These are phyloP conservation scores for Cheumatopsyche charites DNA, from an alignment of 1,140 invertebrate genomes.

Conservation along the genomic window DNA sequence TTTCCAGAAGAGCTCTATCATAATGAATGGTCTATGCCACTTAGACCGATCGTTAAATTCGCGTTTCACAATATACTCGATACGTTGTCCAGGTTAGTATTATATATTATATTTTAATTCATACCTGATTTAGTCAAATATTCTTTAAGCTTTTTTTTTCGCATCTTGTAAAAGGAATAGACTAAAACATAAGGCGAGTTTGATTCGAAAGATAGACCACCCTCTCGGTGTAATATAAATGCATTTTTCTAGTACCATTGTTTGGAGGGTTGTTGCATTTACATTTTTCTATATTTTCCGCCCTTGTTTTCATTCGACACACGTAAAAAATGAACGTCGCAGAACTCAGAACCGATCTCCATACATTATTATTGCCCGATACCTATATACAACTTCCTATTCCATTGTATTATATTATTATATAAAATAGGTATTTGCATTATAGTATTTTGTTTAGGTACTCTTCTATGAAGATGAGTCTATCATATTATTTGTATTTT, in stretches of 20 bases:
- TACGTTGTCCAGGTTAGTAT: constrained; percentile 38
- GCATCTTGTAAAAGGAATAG: too few relatives aligned
- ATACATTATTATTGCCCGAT: too few relatives aligned
- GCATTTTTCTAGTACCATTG: constrained; percentile 46
- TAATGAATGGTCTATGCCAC: constrained; percentile 26
- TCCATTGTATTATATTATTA: too few relatives aligned
- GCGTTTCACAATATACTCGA: constrained; percentile 39
- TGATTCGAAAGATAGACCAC: too few relatives aligned
- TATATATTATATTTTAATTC: constrained; percentile 5
- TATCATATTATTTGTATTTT: too few relatives aligned
- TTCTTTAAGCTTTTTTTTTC: too few relatives aligned
- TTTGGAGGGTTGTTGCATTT: constrained; percentile 46
- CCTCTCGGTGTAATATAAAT: constrained; percentile 40
- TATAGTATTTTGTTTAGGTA: too few relatives aligned
- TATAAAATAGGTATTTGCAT: too few relatives aligned
- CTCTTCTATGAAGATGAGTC: too few relatives aligned
- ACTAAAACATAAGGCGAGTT: too few relatives aligned
- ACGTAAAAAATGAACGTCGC: constrained; percentile 48
- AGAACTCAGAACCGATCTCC: constrained; percentile 22
- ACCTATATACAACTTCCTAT: too few relatives aligned
- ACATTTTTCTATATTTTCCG: constrained; percentile 42
- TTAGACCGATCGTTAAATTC: constrained; percentile 39
- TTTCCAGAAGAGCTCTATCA: constrained; percentile 1
- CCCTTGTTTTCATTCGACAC: constrained; percentile 40
- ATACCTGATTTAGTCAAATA: too few relatives aligned